Evolutionary conservation across 2,113 vertebrate genomes (phyloP).

Genomic region (Corythornis madagascariensis): DNA sequence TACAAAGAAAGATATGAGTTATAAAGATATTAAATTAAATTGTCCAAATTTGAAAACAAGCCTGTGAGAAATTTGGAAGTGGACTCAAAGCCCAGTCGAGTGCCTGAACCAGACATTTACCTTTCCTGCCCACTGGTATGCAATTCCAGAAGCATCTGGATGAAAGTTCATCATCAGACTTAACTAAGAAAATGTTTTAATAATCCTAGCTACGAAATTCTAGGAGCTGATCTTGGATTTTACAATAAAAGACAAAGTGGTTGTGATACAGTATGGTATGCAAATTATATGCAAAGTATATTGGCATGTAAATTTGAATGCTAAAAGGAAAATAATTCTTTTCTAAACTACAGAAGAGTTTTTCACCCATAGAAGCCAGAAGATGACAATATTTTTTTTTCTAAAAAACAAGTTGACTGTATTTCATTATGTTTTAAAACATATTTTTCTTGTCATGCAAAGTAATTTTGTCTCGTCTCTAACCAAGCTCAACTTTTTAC

Average conservation of each 20-base stretch:
- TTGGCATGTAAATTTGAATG: conserved; percentile 56
- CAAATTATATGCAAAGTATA: conserved; percentile 60
- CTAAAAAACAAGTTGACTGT: background rate
- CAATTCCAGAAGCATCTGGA: conserved; percentile 12
- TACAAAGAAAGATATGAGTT: background rate
- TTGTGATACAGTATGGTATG: conserved; percentile 34
- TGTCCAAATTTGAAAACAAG: background rate
- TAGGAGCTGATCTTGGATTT: conserved; percentile 36
- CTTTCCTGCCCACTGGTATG: background rate
- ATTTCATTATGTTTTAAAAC: conserved; percentile 9
- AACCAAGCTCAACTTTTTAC: background rate
- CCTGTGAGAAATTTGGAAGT: background rate
- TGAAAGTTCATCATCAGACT: conserved; percentile 45
- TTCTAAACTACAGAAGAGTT: conserved; percentile 16
- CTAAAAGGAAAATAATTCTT: conserved; percentile 53
- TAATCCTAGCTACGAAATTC: conserved; percentile 49
- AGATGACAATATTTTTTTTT: background rate
- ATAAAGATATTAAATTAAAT: background rate
- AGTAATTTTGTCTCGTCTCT: background rate
- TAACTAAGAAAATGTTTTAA: conserved; percentile 59
- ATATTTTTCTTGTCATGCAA: background rate
- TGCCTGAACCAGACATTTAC: background rate
- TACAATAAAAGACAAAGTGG: conserved; percentile 40
- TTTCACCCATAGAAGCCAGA: conserved; percentile 5
- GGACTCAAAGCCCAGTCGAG: background rate